Conservation (phyloP, 2,888 invertebrate genomes). For the Diaprepes abbreviatus region DNA sequence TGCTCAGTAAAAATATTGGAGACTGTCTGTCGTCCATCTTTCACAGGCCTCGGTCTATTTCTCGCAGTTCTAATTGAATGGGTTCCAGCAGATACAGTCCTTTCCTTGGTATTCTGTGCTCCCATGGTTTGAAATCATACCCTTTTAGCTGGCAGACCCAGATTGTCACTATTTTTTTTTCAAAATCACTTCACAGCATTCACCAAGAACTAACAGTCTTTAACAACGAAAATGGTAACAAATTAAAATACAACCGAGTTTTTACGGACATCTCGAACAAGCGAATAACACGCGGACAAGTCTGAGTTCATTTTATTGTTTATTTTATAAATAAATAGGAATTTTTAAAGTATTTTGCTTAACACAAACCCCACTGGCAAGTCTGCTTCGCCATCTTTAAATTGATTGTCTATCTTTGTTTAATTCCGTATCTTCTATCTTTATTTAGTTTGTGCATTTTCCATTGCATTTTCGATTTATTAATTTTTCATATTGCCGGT, state of each 20-base stretch:
- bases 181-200: slow-evolving; percentile 40
- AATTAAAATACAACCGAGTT: slow-evolving; percentile 55
- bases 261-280: neutral
- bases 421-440: slow-evolving; percentile 19
- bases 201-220: slow-evolving; percentile 16
- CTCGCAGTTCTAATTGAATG: slow-evolving; percentile 80
- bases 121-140: slow-evolving; percentile 78
- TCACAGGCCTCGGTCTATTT: slow-evolving; percentile 81
- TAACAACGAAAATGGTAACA: slow-evolving; percentile 5
- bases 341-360: slow-evolving; percentile 56
- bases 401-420: slow-evolving; percentile 53
- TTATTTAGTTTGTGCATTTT: slow-evolving; percentile 33
- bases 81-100: slow-evolving; percentile 79
- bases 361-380: slow-evolving; percentile 65
- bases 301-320: slow-evolving; percentile 29
- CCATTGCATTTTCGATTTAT: slow-evolving; percentile 68
- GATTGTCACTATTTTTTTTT: slow-evolving; percentile 58
- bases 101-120: slow-evolving; percentile 94
- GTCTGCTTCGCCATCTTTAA: slow-evolving; percentile 64
- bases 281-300: slow-evolving; percentile 12
- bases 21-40: slow-evolving; percentile 87
- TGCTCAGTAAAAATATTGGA: slow-evolving; percentile 96
- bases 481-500: slow-evolving; percentile 63
- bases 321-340: slow-evolving; percentile 31
- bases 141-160: slow-evolving; percentile 59